Evolutionary conservation across 2,113 vertebrate genomes (phyloP).

Genomic region (Telmatochromis brachygnathus): DNA sequence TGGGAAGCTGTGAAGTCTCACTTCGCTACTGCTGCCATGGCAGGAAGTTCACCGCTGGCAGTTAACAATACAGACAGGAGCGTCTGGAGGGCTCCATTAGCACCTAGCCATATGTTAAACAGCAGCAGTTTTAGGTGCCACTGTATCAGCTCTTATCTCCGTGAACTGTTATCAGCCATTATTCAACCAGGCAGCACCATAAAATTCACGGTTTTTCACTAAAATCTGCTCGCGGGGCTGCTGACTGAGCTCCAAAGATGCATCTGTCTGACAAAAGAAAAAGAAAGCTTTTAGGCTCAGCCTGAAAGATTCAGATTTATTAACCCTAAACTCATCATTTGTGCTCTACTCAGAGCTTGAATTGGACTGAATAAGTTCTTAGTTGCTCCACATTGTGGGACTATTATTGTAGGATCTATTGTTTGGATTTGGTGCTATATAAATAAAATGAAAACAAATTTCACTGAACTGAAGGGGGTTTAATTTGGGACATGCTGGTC

Average conservation of each 20-base stretch:
- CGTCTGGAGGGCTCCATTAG: conserved; percentile 35
- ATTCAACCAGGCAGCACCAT: conserved; percentile 8
- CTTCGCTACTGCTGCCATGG: not conserved
- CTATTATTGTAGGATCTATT: not conserved
- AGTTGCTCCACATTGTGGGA: not conserved
- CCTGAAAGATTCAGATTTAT: not conserved
- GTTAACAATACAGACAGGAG: conserved; percentile 23
- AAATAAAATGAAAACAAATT: not conserved
- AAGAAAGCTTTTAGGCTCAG: not conserved
- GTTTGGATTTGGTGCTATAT: not conserved
- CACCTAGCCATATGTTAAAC: conserved; percentile 38
- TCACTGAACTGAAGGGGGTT: not conserved
- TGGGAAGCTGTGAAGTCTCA: conserved; percentile 41
- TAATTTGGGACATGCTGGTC: not conserved
- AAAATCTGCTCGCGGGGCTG: not conserved
- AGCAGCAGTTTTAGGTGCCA: conserved; percentile 7
- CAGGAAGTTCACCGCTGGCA: conserved; percentile 30
- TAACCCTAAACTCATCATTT: not conserved
- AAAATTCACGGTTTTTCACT: not conserved
- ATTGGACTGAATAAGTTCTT: not conserved
- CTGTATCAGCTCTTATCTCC: not conserved
- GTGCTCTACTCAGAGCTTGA: not conserved
- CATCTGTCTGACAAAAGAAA: not conserved
- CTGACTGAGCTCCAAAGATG: not conserved
- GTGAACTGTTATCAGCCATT: not conserved